Conservation (phyloP, 2,888 invertebrate species). For the Drosophila bunnanda region DNA sequence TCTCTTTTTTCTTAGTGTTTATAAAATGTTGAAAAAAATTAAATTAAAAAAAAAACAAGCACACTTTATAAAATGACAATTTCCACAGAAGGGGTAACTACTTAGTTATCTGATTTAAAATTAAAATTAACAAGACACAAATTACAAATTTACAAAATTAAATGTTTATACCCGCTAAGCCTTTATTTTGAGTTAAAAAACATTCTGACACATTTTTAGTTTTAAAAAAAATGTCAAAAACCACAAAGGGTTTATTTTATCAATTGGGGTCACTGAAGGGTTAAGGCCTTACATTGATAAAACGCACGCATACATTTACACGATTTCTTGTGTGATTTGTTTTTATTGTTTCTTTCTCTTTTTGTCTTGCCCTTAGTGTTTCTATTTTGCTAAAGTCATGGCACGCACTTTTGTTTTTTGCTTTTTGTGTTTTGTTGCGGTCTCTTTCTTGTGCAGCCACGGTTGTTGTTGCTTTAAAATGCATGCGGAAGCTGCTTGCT, state of each 20-base stretch:
- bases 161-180: background rate
- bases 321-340: conserved; percentile 13
- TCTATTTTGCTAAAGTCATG: conserved; percentile 57
- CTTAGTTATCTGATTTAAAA: background rate
- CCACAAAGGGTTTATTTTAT: conserved; percentile 18
- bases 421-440: conserved; percentile 4
- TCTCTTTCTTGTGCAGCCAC: conserved; percentile 27
- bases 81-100: conserved; percentile 9
- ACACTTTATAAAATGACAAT: conserved; percentile 3
- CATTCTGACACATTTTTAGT: background rate
- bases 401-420: conserved; percentile 39
- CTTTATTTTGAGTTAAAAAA: background rate
- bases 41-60: conserved; percentile 1
- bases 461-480: conserved; percentile 68
- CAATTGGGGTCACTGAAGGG: conserved; percentile 28
- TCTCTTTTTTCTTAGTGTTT: conserved; percentile 14
- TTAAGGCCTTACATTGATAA: too few relatives aligned
- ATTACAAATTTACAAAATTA: background rate
- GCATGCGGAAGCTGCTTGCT: conserved; percentile 71
- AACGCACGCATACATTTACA: conserved; percentile 12
- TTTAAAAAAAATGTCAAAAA: background rate
- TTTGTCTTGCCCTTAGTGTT: conserved; percentile 7
- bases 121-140: background rate
- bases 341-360: conserved; percentile 10
- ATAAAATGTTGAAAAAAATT: background rate